A percentile compares a stretch with the other conserved stretches of the same genome.
These are phyloP conservation scores for Lemur catta DNA, from an alignment of 2,797 vertebrate species.

Conservation along the genomic window DNA sequence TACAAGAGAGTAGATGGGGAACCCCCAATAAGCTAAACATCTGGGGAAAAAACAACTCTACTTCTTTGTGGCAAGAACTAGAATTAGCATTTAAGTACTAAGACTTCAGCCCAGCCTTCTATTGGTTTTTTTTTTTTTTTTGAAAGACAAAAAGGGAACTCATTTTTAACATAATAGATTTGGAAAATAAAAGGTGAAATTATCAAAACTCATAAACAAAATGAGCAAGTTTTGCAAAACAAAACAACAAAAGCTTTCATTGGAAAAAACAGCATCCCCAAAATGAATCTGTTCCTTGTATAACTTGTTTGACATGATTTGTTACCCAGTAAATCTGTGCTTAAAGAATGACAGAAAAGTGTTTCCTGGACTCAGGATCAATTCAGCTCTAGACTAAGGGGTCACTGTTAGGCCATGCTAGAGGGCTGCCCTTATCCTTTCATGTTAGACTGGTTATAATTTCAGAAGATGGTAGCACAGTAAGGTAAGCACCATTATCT, in stretches of 20 bases:
- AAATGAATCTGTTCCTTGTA: background rate
- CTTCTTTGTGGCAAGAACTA: conserved; percentile 27
- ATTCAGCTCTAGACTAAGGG: background rate
- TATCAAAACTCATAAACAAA: conserved; percentile 33
- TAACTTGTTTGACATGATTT: background rate
- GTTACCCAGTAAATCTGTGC: background rate
- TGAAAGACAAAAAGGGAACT: background rate
- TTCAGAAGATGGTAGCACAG: background rate
- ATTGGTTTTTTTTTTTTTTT: background rate
- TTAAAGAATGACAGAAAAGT: background rate
- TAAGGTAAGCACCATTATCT: background rate
- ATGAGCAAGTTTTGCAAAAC: background rate
- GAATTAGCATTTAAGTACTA: background rate
- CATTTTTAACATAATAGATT: background rate
- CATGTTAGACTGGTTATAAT: background rate
- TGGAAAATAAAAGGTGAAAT: conserved; percentile 36
- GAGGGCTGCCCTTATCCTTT: background rate
- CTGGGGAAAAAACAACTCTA: background rate
- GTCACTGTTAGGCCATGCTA: background rate
- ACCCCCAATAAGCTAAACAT: background rate
- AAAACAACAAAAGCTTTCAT: background rate
- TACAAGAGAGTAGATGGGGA: conserved; percentile 17
- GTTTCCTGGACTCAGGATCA: background rate
- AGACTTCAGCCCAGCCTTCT: background rate
- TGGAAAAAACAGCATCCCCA: background rate